phyloP scores from a whole-genome alignment of 1,140 invertebrate genomes.

The Zaprionus taronus region DNA sequence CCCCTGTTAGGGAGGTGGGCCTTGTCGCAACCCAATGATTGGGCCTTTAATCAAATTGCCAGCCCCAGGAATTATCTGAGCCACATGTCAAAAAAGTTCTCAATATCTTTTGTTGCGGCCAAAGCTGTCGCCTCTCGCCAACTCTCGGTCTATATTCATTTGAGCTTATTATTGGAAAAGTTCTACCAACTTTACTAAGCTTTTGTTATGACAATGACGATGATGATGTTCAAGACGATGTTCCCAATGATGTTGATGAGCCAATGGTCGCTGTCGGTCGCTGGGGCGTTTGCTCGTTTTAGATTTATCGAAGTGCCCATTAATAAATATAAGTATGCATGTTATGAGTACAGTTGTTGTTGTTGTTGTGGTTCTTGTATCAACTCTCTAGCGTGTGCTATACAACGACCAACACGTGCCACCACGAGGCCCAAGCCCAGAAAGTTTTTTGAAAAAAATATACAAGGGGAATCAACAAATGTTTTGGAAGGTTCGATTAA shows the following conservation, averaged over 20 bases:
- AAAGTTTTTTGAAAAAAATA: conserved; percentile 24
- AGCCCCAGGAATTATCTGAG: conserved; percentile 45
- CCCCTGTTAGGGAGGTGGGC: neutral
- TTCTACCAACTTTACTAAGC: conserved; percentile 68
- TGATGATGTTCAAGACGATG: conserved; percentile 43
- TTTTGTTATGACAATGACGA: conserved; percentile 75
- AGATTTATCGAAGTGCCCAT: conserved; percentile 66
- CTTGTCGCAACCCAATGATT: conserved; percentile 20
- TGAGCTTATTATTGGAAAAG: conserved; percentile 82
- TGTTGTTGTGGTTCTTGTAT: conserved; percentile 49
- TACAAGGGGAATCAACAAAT: neutral
- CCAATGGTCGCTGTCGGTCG: conserved; percentile 19
- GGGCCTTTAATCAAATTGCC: conserved; percentile 51
- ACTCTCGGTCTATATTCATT: conserved; percentile 66
- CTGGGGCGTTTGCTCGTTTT: conserved; percentile 35
- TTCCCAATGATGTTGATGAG: conserved; percentile 23
- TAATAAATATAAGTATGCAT: conserved; percentile 72
- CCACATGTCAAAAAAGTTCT: conserved; percentile 60
- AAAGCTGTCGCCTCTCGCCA: conserved; percentile 25
- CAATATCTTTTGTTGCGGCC: conserved; percentile 21
- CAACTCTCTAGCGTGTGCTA: conserved; percentile 58
- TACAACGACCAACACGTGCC: conserved; percentile 61
- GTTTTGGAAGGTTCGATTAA: neutral
- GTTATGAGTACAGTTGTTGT: conserved; percentile 33
- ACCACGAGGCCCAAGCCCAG: neutral